These are phyloP conservation scores for Ceratosolen fusciceps DNA, from an alignment of 1,140 invertebrate species.

Conservation along the genomic window DNA sequence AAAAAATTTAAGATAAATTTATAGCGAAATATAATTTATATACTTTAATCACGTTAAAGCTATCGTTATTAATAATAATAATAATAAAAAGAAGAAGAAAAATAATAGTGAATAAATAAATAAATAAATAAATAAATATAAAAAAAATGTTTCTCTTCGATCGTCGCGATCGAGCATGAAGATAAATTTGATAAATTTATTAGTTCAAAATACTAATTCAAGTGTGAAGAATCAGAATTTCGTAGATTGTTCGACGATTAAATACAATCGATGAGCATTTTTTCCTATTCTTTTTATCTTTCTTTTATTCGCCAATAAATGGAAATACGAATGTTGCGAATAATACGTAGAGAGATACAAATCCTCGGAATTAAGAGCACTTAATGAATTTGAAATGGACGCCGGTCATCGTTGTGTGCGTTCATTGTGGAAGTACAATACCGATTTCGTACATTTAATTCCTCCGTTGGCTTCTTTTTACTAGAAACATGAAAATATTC, in stretches of 20 bases:
- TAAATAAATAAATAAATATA: too few species aligned
- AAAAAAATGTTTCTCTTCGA: too few species aligned
- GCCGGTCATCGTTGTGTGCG: conserved; percentile 37
- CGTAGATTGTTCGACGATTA: neutral
- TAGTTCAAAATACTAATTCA: neutral
- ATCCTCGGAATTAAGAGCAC: conserved; percentile 19
- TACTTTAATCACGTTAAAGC: too few species aligned
- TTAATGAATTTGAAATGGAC: conserved; percentile 12
- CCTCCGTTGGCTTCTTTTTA: neutral
- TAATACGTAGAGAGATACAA: neutral
- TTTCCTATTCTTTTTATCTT: neutral
- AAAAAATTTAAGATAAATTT: too few species aligned
- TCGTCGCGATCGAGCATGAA: too few species aligned
- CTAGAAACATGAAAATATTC: neutral
- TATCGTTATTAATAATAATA: too few species aligned
- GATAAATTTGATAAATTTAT: too few species aligned
- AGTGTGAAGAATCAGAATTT: neutral
- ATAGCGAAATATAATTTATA: too few species aligned
- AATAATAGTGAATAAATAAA: too few species aligned
- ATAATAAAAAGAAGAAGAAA: too few species aligned
- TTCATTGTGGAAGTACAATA: neutral
- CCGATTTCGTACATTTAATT: conserved; percentile 9
- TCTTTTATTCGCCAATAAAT: neutral
- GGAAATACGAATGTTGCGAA: neutral
- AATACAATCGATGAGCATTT: neutral